Conservation (phyloP, 2,888 invertebrate genomes). For the Amphipoea oculea region DNA sequence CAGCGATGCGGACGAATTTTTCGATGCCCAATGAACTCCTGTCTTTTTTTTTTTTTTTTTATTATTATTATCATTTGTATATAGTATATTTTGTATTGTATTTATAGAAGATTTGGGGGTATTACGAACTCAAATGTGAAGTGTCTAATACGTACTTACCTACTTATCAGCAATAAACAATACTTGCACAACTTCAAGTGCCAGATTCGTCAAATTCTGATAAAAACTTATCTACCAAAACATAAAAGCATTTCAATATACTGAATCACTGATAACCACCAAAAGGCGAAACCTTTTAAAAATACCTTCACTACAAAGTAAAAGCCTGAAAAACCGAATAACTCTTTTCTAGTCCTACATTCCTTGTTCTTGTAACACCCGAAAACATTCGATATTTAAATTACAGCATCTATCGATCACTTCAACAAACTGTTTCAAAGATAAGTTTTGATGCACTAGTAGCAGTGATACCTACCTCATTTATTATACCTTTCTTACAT, state of each 20-base stretch:
- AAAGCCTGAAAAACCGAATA: background rate
- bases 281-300: constrained; percentile 23
- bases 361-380: background rate
- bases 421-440: background rate
- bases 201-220: background rate
- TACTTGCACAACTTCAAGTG: background rate
- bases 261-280: background rate
- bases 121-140: background rate
- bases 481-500: background rate
- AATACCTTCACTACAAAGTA: background rate
- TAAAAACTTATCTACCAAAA: constrained; percentile 30
- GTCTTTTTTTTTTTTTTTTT: no score
- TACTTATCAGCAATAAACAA: constrained; percentile 2
- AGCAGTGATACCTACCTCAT: background rate
- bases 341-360: background rate
- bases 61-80: no score
- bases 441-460: background rate
- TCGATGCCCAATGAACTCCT: no score
- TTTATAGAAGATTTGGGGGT: background rate
- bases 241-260: constrained; percentile 36
- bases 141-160: background rate
- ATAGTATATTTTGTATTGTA: no score
- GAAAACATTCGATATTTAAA: background rate
- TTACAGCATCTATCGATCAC: background rate
- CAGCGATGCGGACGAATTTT: no score